Percentiles rank a stretch among this genome's conserved stretches.
phyloP scores from a whole-genome alignment of 2,888 invertebrate genomes.

The Punctoribates punctum region DNA sequence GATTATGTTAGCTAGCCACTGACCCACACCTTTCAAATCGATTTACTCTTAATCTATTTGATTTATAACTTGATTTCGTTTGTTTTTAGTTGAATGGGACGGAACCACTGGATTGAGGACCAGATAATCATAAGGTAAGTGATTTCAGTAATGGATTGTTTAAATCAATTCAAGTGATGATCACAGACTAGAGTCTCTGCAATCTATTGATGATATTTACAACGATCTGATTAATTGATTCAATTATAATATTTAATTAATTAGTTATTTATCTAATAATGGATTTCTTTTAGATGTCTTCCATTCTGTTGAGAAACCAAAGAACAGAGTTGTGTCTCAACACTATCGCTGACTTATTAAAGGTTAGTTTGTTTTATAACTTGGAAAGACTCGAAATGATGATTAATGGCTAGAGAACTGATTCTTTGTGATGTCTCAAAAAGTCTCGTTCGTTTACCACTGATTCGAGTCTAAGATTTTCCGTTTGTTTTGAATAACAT shows the following conservation, averaged over 20 bases:
- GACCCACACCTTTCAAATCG: no score
- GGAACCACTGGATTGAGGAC: no score
- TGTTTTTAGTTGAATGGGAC: no score
- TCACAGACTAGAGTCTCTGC: constrained; percentile 24
- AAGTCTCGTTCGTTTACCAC: background rate
- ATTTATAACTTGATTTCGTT: no score
- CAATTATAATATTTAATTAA: no score
- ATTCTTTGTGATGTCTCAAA: background rate
- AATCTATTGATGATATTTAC: background rate
- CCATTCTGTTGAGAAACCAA: no score
- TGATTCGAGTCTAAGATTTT: background rate
- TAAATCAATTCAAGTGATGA: background rate
- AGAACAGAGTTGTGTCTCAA: background rate
- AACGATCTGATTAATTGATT: background rate
- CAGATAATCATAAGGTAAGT: no score
- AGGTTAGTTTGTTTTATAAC: background rate
- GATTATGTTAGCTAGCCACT: no score
- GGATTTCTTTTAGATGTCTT: no score
- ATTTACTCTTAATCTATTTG: no score
- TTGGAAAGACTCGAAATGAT: background rate
- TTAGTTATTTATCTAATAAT: background rate
- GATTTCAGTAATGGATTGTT: background rate
- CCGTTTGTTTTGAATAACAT: no score
- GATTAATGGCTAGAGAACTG: constrained; percentile 15
- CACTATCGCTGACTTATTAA: background rate